Base-by-base conservation (phyloP, 2,888 invertebrate genomes). In the Polymixis lichenea region DNA sequence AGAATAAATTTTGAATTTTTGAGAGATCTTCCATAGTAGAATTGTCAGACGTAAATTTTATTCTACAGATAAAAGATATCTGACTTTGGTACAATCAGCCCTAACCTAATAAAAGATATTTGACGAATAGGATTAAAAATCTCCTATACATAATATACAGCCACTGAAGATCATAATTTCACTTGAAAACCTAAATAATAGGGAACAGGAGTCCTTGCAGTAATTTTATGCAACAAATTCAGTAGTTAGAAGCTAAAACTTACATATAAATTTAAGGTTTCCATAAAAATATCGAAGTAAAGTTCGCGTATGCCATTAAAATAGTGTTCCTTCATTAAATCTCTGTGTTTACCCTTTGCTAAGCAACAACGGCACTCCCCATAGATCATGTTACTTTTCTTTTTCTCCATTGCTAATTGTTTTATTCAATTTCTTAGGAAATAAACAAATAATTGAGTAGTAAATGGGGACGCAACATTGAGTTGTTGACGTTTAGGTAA, bases 251-350 rank as follows among this genome's bases (percentile, higher is more conserved):
- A 25, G 0, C 17, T 51, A 53, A 81, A 53, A 78, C 95, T 93
- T 86, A 96, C 95, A 70, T 91, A 91, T 88, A 95, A 90, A 90
- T 95, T 95, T 69, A 93, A 95, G 72, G 93, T 93, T 80, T 95
- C 95, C 82, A 89, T 86, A 58, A 95, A 91, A 17, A 93, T 87
- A 81, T 95, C 94, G 58, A 87, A 90, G 75, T 94, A 95, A 1
- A 94, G 91, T 88, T 95, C 95, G 46, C 92, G 88, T 22, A 87
- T 84, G 7, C 93, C 94, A 46, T 93, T 90, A 22, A 72, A 80
- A 67, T 87, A 87, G 77, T 95, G 93, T 86, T 93, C 94, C 60
- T 91, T 91, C 87, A 89, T 90, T 11, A 95, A 85, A 84, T 94
- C 92, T 75, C 87, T 87, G 78, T 95, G 95, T 51, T 91, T 78